Percentiles rank a stretch among this genome's conserved stretches.
These are phyloP conservation scores for Gallinago nigripennis DNA, from an alignment of 2,797 vertebrate species.

Conservation along the genomic window DNA sequence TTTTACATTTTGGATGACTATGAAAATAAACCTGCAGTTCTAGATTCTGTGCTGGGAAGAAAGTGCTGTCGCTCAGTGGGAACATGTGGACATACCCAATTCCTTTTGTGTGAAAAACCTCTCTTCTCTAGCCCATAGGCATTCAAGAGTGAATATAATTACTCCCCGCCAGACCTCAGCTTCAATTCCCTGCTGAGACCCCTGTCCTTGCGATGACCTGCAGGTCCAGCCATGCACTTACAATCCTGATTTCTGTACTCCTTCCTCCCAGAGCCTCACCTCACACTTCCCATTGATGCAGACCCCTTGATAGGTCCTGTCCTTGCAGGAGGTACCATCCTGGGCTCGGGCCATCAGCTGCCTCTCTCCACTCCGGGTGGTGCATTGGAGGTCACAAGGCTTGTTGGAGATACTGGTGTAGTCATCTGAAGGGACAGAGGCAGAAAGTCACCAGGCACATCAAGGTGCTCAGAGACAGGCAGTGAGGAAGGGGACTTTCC, in stretches of 20 bases:
- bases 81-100: not conserved
- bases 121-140: not conserved
- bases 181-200: not conserved
- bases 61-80: not conserved
- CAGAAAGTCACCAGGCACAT: not conserved
- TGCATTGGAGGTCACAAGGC: conserved; percentile 92
- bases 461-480: not conserved
- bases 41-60: not conserved
- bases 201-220: accelerated
- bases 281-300: conserved; percentile 89
- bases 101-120: not conserved
- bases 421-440: conserved; percentile 81
- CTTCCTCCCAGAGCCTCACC: conserved; percentile 71
- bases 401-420: conserved; percentile 94
- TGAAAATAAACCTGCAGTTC: not conserved
- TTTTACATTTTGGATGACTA: not conserved
- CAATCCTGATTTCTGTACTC: accelerated
- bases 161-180: not conserved
- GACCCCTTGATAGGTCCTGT: conserved; percentile 84
- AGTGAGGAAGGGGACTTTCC: not conserved
- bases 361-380: conserved; percentile 84
- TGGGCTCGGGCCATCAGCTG: conserved; percentile 88
- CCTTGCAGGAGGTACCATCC: conserved; percentile 89
- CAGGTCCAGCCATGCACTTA: not conserved
- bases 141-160: not conserved